Base-by-base conservation (phyloP, 2,888 invertebrate genomes). In the Cephus sareptanus region DNA sequence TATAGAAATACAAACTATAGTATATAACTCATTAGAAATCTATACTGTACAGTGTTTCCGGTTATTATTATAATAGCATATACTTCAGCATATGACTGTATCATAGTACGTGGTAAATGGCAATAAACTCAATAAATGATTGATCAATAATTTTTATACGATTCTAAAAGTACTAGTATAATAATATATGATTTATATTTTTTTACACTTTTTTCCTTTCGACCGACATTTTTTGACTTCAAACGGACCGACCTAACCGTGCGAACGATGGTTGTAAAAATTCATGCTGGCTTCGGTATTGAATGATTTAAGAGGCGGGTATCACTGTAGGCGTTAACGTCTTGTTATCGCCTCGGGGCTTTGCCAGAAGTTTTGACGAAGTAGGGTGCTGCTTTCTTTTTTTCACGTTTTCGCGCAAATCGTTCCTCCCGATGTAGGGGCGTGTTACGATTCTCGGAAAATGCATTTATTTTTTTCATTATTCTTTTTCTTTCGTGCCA, bases 181-280 rank as follows among this genome's bases (percentile, higher is more conserved):
- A 56, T 23, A 2, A 56, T 56, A 15, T 6, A 23, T 15, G 56
- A 56, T 6, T 40, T 40, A 23, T 40, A 2, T 4, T 23, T 40
- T 40, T 40, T 75, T n/a, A 13, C 11, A 31, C 92, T 23, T 56
- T 56, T 23, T 40, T 40, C 0, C 15, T 56, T 56, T 56, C 23
- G 15, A 23, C 15, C 23, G 9, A 15, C 9, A 56, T 40, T 6
- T 23, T 40, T 56, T 56, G 23, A 56, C 56, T 15, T 56, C 23
- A 56, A 56, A 56, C 23, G 56, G 0, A 56, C 23, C 9, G 23
- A 56, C 56, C 9, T 56, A 56, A 15, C 9, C 0, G 23, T 6
- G 56, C 6, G 1, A 23, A 23, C 23, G 56, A 56, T 23, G 56
- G 56, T 23, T 56, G 23, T 23, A 56, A 56, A 56, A 56, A 23